These are phyloP conservation scores for Corvus moneduloides DNA, from an alignment of 2,113 vertebrate genomes.

Conservation along the genomic window DNA sequence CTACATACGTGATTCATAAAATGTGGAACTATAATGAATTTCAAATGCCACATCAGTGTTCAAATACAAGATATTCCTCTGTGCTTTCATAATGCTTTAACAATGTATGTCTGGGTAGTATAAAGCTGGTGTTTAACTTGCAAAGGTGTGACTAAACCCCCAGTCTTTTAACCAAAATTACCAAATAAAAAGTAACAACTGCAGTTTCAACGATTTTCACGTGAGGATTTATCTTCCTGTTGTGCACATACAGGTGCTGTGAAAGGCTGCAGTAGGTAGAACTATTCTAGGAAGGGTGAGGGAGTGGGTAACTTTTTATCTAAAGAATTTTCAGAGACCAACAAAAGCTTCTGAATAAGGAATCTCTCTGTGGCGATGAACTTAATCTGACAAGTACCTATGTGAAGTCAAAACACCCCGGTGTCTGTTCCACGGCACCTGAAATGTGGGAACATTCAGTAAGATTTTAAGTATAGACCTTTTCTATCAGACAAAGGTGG, in stretches of 20 bases:
- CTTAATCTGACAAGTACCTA: background rate
- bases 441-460: background rate
- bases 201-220: background rate
- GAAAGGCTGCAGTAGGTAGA: background rate
- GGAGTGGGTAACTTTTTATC: rapidly evolving
- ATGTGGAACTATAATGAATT: background rate
- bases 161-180: background rate
- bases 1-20: background rate
- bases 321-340: background rate
- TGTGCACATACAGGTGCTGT: background rate
- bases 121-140: background rate
- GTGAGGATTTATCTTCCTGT: background rate
- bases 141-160: background rate
- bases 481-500: background rate
- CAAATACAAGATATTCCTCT: background rate
- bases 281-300: background rate
- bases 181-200: background rate
- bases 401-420: background rate
- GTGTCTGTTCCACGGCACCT: background rate
- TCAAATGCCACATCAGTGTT: background rate
- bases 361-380: background rate
- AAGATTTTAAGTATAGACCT: rapidly evolving
- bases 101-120: background rate
- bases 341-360: background rate
- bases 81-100: background rate